Percentiles rank a stretch among this genome's conserved stretches.
These are phyloP conservation scores for Steinernema carpocapsae DNA, from an alignment of 2,888 invertebrate genomes.

Conservation along the genomic window DNA sequence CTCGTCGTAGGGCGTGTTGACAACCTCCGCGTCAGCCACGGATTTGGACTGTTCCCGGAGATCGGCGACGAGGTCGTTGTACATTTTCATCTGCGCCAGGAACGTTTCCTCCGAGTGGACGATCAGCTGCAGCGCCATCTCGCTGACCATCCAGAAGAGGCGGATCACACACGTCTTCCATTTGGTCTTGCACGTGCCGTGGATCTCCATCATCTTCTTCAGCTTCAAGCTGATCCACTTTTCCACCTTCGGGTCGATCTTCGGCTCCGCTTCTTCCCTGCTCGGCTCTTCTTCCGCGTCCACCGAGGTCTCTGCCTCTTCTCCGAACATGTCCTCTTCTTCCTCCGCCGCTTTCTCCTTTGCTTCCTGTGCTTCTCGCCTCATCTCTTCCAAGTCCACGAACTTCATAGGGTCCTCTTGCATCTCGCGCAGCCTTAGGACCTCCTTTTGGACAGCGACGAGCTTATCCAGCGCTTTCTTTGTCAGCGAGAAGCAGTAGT, in stretches of 20 bases:
- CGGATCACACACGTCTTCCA: constrained; percentile 36
- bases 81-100: constrained; percentile 35
- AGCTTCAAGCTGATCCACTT: constrained; percentile 17
- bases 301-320: background rate
- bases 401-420: constrained; percentile 2
- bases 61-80: constrained; percentile 21
- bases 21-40: background rate
- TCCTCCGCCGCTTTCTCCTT: background rate
- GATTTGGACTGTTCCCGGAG: background rate
- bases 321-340: constrained; percentile 27
- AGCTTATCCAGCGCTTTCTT: constrained; percentile 5
- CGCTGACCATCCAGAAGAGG: constrained; percentile 39
- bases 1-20: background rate
- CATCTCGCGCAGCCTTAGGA: constrained; percentile 2
- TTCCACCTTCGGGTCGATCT: background rate
- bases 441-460: constrained; percentile 19
- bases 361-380: background rate
- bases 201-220: background rate
- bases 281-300: background rate
- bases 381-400: background rate
- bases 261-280: background rate
- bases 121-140: constrained; percentile 41
- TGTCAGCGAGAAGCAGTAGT: constrained; percentile 15
- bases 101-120: constrained; percentile 39
- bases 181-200: background rate